These are phyloP conservation scores for Agelas oroides DNA, from an alignment of 37 sponge, comb jelly and placozoan species.

Conservation along the genomic window DNA sequence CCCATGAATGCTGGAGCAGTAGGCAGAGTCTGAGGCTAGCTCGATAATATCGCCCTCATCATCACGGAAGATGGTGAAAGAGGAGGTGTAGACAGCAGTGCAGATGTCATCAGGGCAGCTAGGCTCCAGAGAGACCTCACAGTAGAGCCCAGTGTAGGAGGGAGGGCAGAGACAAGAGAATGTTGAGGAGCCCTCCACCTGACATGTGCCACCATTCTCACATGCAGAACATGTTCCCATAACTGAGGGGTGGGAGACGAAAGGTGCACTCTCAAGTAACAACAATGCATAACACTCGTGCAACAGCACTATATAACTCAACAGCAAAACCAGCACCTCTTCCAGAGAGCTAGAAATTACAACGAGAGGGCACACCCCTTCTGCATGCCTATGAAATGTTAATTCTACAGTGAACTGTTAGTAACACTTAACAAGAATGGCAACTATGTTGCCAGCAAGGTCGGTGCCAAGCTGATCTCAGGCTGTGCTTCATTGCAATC, in stretches of 20 bases:
- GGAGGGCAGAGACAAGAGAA: slow-evolving; percentile 27
- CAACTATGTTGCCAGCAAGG: too few species aligned
- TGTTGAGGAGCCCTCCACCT: neutral
- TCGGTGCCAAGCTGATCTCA: too few species aligned
- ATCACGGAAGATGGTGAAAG: neutral
- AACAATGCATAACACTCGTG: too few species aligned
- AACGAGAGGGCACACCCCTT: too few species aligned
- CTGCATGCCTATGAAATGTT: too few species aligned
- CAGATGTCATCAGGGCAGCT: neutral
- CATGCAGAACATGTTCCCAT: slow-evolving; percentile 17
- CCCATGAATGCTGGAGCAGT: neutral
- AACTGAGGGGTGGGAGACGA: neutral
- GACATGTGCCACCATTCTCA: slow-evolving; percentile 50
- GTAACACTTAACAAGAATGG: too few species aligned
- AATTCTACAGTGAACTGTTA: too few species aligned
- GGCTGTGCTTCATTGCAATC: too few species aligned
- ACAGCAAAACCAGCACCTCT: too few species aligned
- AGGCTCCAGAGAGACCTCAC: neutral
- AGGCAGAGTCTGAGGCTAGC: neutral
- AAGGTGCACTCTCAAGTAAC: neutral
- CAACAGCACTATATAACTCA: too few species aligned
- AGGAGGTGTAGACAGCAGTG: neutral
- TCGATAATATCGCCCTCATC: neutral
- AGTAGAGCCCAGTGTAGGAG: slow-evolving; percentile 22
- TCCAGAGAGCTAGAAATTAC: too few species aligned